Evolutionary conservation across 2,888 invertebrate species (phyloP).

Genomic region (Papilio elwesi): DNA sequence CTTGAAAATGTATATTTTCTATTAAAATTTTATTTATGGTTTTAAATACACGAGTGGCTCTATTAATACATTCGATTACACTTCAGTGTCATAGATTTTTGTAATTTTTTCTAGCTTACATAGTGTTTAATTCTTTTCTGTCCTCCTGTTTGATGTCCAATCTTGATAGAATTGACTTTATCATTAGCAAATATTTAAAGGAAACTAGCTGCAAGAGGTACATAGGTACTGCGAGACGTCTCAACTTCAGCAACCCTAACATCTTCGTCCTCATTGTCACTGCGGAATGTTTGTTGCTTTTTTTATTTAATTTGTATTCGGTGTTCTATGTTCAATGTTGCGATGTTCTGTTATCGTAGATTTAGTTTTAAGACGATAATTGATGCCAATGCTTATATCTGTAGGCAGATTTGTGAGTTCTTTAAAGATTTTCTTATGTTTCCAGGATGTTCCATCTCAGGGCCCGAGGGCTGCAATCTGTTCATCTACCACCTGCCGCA

Average conservation of each 20-base stretch:
- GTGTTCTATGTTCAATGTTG: slow-evolving; percentile 47
- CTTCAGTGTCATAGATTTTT: neutral
- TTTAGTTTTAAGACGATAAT: slow-evolving; percentile 39
- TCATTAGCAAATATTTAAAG: slow-evolving; percentile 1
- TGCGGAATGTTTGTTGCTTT: slow-evolving; percentile 46
- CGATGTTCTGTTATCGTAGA: slow-evolving; percentile 43
- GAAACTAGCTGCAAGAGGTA: slow-evolving; percentile 9
- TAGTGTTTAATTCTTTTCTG: slow-evolving; percentile 1
- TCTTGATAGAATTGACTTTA: slow-evolving; percentile 21
- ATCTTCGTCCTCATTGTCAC: slow-evolving; percentile 1
- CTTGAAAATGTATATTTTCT: neutral
- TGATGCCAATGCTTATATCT: slow-evolving; percentile 56
- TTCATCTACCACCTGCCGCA: slow-evolving; percentile 99
- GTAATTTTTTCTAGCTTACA: neutral
- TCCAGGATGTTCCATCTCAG: slow-evolving; percentile 97
- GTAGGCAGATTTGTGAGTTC: slow-evolving; percentile 84
- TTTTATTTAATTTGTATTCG: slow-evolving; percentile 47
- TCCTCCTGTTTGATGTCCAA: neutral
- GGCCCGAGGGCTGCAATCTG: slow-evolving; percentile 99
- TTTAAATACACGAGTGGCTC: too few relatives aligned
- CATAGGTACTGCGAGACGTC: slow-evolving; percentile 20
- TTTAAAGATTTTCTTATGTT: slow-evolving; percentile 89
- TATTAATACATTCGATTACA: too few relatives aligned
- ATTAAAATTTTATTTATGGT: neutral
- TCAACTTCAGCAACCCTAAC: slow-evolving; percentile 8